Evolutionary conservation across 2,113 vertebrate genomes (phyloP).

Genomic region (Cololabis saira): DNA sequence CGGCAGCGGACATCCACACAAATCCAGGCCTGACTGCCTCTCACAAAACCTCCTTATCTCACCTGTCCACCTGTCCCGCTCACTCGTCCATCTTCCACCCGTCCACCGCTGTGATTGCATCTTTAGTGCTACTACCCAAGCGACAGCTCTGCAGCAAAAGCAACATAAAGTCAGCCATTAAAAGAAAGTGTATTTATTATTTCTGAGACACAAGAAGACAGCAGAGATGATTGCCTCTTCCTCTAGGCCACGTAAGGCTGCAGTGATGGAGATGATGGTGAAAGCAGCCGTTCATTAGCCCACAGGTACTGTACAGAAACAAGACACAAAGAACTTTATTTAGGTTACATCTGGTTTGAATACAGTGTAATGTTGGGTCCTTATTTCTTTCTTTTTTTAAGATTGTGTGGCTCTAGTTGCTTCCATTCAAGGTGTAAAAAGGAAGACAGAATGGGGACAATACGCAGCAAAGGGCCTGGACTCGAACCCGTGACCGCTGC

Average conservation of each 20-base stretch:
- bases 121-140: conserved; percentile 77
- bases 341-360: not conserved
- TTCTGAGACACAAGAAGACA: conserved; percentile 73
- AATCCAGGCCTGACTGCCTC: conserved; percentile 75
- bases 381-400: no score
- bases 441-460: no score
- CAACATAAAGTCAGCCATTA: conserved; percentile 81
- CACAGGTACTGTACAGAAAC: not conserved
- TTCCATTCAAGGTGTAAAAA: no score
- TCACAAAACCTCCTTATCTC: conserved; percentile 82
- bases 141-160: conserved; percentile 74
- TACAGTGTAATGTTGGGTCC: not conserved
- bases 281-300: conserved; percentile 59
- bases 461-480: no score
- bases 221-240: conserved; percentile 71
- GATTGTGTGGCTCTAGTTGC: no score
- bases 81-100: conserved; percentile 78
- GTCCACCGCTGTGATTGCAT: conserved; percentile 76
- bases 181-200: conserved; percentile 82
- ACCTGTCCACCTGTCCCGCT: conserved; percentile 82
- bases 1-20: conserved; percentile 74
- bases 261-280: conserved; percentile 62
- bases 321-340: not conserved
- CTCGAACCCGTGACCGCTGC: no score
- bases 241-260: conserved; percentile 40